Base-by-base conservation (phyloP, 2,797 vertebrate species). In the Zenarchopterus dispar region DNA sequence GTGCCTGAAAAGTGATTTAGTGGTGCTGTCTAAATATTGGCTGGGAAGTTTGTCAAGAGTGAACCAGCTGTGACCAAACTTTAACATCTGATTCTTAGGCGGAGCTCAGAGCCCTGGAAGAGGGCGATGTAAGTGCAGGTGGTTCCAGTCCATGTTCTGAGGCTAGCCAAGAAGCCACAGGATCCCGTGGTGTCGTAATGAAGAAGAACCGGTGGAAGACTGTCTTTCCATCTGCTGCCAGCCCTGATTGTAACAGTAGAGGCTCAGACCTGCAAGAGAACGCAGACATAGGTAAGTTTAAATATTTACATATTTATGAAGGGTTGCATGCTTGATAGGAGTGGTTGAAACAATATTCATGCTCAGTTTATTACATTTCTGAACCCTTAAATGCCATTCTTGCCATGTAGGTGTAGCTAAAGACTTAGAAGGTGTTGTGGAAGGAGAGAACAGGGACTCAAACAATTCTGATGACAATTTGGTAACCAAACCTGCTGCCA, bases 61-160 rank as follows among this genome's bases (percentile, higher is more conserved):
- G n/a, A 46, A 6, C 6, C 8, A 0, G 3, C 28, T 52, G 11
- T 65, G 50, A 67, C 16, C 9, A 22, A 1, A n/a, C 8, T 18
- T 13, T 26, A 1, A 45, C 7, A 2, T 44, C n/a, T 58, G 17
- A 52, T 48, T 65, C 22, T 73, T 54, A 99, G 98, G 98, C 98
- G 50, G 98, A 99, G 80, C 92, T 99, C 11, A 93, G 96, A 49
- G 98, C 97, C 0, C 84, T 99, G 72, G 98, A 99, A 82, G 98
- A 99, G 72, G 96, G 96, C 0, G 98, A 99, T n/a, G 95, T 91
- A 23, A 99, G 96, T 4, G 82, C 93, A 0, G 95, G 94, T 0
- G 96, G 95, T 59, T 99, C 97, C 42, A 99, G 97, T 85, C 98
- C 98, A 0, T 93, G 92, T 77, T 98, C 97, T 0, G 98, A 99